phyloP scores from a whole-genome alignment of 2,113 vertebrate species.

The Hystrix cristata region DNA sequence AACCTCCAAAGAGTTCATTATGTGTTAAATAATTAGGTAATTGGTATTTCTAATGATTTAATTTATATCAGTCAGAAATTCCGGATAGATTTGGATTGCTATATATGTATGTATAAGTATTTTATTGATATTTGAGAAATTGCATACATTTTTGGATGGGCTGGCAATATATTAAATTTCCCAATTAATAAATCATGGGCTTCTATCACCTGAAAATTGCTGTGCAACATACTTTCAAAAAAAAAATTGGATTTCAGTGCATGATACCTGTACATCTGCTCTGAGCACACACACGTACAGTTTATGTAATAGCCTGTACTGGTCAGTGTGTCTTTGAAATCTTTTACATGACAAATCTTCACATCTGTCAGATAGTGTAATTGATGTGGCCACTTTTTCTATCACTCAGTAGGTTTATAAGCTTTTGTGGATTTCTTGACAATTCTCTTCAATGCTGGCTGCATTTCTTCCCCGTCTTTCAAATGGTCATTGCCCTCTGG shows the following conservation, averaged over 20 bases:
- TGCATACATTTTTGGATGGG: not conserved
- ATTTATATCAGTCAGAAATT: not conserved
- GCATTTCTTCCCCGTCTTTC: not conserved
- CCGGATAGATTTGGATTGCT: not conserved
- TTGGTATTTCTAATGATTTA: constrained; percentile 53
- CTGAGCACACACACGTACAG: not conserved
- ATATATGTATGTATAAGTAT: not conserved
- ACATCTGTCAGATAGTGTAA: not conserved
- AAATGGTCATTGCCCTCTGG: not conserved
- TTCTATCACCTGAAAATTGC: not conserved
- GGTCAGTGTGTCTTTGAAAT: constrained; percentile 37
- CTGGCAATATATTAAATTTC: constrained; percentile 19
- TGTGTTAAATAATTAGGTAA: constrained; percentile 3
- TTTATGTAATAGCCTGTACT: not conserved
- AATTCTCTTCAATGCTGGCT: not conserved
- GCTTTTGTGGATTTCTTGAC: not conserved
- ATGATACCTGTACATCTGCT: not conserved
- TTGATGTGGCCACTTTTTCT: not conserved
- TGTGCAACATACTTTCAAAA: not conserved
- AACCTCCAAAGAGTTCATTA: not conserved
- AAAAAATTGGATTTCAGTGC: not conserved
- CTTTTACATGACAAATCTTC: not conserved
- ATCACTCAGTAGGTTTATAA: not conserved
- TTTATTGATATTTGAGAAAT: constrained; percentile 62
- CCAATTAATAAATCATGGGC: not conserved